These are phyloP conservation scores for Phaethon lepturus DNA, from an alignment of 2,113 vertebrate species.

Conservation along the genomic window DNA sequence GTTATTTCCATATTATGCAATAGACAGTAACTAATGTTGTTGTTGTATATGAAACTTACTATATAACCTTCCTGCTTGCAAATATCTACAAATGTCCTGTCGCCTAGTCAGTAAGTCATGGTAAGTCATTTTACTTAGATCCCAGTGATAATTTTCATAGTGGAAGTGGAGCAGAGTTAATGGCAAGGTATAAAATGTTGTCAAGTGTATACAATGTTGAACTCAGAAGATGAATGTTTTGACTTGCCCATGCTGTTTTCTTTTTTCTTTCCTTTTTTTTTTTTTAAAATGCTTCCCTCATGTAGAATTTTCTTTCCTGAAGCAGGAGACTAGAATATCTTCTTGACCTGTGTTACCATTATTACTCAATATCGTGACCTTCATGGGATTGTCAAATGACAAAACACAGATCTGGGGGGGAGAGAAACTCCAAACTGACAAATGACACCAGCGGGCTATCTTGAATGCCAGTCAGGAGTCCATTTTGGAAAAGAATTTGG, in stretches of 20 bases:
- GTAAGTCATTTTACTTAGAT: background rate
- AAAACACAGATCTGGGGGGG: constrained; percentile 23
- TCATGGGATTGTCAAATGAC: constrained; percentile 39
- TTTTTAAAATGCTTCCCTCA: background rate
- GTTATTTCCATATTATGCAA: constrained; percentile 1
- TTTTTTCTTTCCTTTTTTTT: background rate
- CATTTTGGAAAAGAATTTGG: background rate
- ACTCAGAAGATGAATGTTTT: background rate
- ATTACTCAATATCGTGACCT: constrained; percentile 40
- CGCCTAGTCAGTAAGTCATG: background rate
- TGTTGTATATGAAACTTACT: background rate
- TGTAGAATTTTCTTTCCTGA: background rate
- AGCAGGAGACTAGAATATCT: background rate
- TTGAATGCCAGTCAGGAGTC: background rate
- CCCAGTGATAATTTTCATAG: background rate
- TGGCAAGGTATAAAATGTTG: background rate
- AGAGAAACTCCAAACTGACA: constrained; percentile 21
- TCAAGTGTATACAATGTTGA: background rate
- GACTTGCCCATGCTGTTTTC: background rate
- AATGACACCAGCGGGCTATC: background rate
- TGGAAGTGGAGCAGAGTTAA: background rate
- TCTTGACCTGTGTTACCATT: constrained; percentile 47
- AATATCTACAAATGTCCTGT: background rate
- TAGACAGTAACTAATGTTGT: background rate
- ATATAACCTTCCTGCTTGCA: background rate